Evolutionary conservation across 2,797 vertebrate species (phyloP), one percentile per base, ranked within the genome.

Genomic region (Triplophysa yarkandensis): DNA sequence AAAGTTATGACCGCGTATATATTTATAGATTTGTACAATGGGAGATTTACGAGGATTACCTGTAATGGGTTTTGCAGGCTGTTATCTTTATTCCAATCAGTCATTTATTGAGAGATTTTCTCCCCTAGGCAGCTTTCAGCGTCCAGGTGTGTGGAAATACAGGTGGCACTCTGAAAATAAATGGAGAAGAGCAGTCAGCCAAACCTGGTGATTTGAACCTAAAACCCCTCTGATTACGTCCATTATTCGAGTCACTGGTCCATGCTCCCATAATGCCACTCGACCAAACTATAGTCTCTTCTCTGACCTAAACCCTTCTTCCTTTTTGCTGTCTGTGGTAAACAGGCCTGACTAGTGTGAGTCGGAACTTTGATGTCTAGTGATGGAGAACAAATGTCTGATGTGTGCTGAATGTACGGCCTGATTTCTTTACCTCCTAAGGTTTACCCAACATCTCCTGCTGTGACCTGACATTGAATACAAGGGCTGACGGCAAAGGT

Each of bases 301-400:
- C 73, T 76, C 62, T 75, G 77, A 79, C 72, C 68, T 67, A 62
- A 58, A 52, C 71, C 61, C 58, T 55, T 65, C n/a, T 62, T 32
- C 58, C 43, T 54, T 41, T 70, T 46, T 74, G 36, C 39, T 57
- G 27, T 68, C 50, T 54, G 52, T 10, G 61, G 58, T 41, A 58
- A 70, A 54, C 28, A 27, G 63, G 44, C 67, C 57, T 54, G 64
- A 62, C 57, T 30, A 71, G 80, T 71, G 68, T 65, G 77, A 74
- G 73, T 71, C 68, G 19, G 16, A 34, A 54, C 76, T 74, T 82
- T 78, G 73, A 84, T 80, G 75, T 70, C 34, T 68, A 80, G 77
- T 81, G 81, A 77, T 73, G 67, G 72, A 62, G 71, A 82, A 81
- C 77, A 77, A 74, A 81, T 80, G 68, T 54, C 72, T 62, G 57